These are phyloP conservation scores for Ferrisia virgata DNA, from an alignment of 2,888 invertebrate species.

Conservation along the genomic window DNA sequence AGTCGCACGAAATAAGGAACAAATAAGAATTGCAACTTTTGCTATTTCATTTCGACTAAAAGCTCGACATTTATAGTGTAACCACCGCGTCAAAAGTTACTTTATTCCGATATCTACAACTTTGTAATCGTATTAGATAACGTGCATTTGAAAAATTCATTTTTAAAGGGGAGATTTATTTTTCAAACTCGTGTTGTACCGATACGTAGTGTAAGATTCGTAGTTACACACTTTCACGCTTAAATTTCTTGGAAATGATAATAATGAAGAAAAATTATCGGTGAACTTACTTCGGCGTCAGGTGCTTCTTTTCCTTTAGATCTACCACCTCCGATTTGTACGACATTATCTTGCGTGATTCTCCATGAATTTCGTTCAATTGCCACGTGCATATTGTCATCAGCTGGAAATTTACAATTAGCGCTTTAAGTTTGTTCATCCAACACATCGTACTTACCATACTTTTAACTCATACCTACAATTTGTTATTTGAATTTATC, in stretches of 20 bases:
- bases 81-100: too few relatives aligned
- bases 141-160: too few relatives aligned
- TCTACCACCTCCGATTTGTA: constrained; percentile 85
- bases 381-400: constrained; percentile 72
- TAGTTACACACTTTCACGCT: background rate
- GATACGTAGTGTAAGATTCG: too few relatives aligned
- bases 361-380: constrained; percentile 88
- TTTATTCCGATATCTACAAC: background rate
- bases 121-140: background rate
- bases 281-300: constrained; percentile 50
- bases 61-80: background rate
- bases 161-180: too few relatives aligned
- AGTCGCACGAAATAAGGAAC: constrained; percentile 26
- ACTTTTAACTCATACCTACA: too few relatives aligned
- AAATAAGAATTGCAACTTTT: background rate
- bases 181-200: too few relatives aligned
- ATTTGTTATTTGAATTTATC: too few relatives aligned
- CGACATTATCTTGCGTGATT: constrained; percentile 86
- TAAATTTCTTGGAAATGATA: background rate
- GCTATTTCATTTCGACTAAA: background rate
- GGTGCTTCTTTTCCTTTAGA: constrained; percentile 65
- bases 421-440: too few relatives aligned
- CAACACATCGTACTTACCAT: too few relatives aligned
- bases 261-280: background rate
- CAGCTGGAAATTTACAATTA: background rate